Evolutionary conservation across 2,797 vertebrate species (phyloP).

Genomic region (Steatocranus sp.): DNA sequence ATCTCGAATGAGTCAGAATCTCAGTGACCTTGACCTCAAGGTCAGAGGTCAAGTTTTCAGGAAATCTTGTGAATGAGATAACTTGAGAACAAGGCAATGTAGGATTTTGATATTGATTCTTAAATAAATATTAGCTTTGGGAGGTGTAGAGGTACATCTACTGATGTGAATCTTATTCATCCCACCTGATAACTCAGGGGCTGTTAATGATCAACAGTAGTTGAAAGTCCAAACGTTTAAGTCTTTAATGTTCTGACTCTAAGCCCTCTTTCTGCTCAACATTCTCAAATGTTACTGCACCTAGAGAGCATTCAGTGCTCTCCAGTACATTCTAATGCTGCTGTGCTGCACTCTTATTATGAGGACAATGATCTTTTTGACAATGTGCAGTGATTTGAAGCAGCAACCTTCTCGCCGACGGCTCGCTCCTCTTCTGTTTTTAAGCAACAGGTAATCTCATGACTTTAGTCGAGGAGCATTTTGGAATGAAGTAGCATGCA

Average conservation of each 20-base stretch:
- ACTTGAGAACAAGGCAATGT: neutral
- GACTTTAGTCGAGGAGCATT: neutral
- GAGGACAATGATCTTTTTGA: neutral
- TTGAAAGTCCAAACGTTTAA: neutral
- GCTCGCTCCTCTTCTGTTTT: neutral
- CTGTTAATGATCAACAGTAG: neutral
- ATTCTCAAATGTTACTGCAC: neutral
- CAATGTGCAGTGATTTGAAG: neutral
- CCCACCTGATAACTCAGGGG: neutral
- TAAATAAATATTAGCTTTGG: neutral
- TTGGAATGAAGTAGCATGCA: slow-evolving; percentile 8
- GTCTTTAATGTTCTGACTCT: neutral
- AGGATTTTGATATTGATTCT: neutral
- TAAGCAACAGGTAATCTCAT: neutral
- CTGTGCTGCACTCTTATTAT: neutral
- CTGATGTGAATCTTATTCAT: neutral
- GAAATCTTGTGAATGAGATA: neutral
- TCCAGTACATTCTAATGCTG: neutral
- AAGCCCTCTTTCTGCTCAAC: neutral
- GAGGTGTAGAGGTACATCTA: neutral
- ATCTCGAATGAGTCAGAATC: neutral
- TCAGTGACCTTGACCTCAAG: neutral
- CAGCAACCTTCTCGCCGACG: neutral
- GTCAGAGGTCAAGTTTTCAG: neutral
- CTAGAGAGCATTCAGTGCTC: neutral